Conservation (phyloP, 2,113 vertebrate species). For the Nycticorax nycticorax region DNA sequence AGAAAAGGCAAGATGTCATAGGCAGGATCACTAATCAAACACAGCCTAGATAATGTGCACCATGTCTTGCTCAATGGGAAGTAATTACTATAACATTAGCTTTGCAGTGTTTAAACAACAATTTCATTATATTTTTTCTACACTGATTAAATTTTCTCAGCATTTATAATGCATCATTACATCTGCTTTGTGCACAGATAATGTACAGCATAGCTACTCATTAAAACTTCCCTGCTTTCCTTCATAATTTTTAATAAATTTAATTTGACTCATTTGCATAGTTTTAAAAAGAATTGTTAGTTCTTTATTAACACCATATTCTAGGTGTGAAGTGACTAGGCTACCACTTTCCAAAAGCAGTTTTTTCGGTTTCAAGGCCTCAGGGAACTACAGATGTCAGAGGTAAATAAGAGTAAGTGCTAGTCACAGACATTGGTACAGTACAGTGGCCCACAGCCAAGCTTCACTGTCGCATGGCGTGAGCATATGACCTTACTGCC, state of each 20-base stretch:
- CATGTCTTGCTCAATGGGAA: slow-evolving; percentile 69
- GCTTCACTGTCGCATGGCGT: not conserved
- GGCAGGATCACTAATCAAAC: slow-evolving; percentile 73
- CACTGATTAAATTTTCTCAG: slow-evolving; percentile 76
- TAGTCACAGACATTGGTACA: not conserved
- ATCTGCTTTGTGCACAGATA: slow-evolving; percentile 77
- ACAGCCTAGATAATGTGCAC: slow-evolving; percentile 61
- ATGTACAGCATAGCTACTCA: slow-evolving; percentile 57
- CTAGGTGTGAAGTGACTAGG: slow-evolving; percentile 40
- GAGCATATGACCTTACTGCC: not conserved
- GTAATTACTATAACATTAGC: slow-evolving; percentile 79
- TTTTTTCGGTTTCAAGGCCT: not conserved
- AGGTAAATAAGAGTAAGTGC: not conserved
- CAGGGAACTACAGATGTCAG: not conserved
- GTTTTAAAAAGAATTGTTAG: slow-evolving; percentile 53
- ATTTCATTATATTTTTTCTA: slow-evolving; percentile 81
- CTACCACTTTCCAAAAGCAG: not conserved
- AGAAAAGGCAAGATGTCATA: slow-evolving; percentile 67
- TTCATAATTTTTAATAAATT: slow-evolving; percentile 75
- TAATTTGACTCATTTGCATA: slow-evolving; percentile 72
- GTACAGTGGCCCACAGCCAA: not conserved
- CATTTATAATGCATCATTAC: slow-evolving; percentile 81
- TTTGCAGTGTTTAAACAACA: slow-evolving; percentile 81
- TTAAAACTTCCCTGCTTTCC: slow-evolving; percentile 70
- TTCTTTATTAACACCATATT: slow-evolving; percentile 34